Evolutionary conservation across 2,888 invertebrate genomes (phyloP), one percentile per base, ranked within the genome.

Genomic region (Heteromurus nitidus): DNA sequence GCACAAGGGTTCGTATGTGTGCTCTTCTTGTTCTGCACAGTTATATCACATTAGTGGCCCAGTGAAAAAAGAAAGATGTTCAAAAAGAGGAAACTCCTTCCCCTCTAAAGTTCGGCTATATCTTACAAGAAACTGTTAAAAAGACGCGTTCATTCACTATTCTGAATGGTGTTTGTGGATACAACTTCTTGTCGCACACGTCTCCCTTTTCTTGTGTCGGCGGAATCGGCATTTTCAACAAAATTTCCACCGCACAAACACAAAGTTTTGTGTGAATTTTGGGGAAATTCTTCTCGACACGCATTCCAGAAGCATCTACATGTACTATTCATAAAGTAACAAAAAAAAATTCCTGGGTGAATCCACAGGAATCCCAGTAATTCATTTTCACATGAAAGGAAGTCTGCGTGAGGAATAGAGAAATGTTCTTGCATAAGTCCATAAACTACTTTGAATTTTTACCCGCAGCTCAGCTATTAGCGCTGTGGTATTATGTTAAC

Each of bases 381-480:
- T 68, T 76, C 70, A 77, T 77, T 62, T 70, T 70, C 70, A 77
- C 77, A 69, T 69, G 77, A 77, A 77, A 77, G 31, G 68, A 65
- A n/a, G 31, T 16, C 60, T 42, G 22, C 22, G 13, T 77, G 24
- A 24, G 31, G 44, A 75, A 20, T 47, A 72, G 42, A 31, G n/a
- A n/a, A n/a, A n/a, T n/a, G n/a, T n/a, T n/a, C 36, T 53, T 30
- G 3, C 42, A 58, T 24, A 16, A 65, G 22, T 11, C 67, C 55
- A 75, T 67, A 76, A 76, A 76, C 68, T 76, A 76, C 62, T 53
- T 68, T 68, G 60, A 68, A 60, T 67, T 67, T 18, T 22, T 42
- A 65, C 30, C n/a, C 28, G 53, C 53, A 22, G 11, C n/a, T 20
- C 2, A 22, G 22, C 20, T 2, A 53, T n/a, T 16, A 58, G 28